phyloP scores from a whole-genome alignment of 2,113 vertebrate genomes.

The Paradoxurus hermaphroditus region DNA sequence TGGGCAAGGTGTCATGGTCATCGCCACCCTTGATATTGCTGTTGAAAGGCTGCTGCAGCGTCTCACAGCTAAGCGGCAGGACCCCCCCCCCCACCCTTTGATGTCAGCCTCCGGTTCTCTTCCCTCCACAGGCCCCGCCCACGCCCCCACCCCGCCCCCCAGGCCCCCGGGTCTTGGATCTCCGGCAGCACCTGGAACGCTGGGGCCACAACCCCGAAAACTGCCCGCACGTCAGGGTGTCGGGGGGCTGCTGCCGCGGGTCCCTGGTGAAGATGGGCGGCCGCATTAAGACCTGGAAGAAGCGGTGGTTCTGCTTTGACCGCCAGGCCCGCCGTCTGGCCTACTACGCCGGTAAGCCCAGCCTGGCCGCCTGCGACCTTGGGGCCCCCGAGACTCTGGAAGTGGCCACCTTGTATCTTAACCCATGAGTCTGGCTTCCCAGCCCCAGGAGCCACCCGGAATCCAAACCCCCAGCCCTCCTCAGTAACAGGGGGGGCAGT shows the following conservation, averaged over 20 bases:
- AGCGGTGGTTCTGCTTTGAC: slow-evolving; percentile 94
- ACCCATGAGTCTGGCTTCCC: background rate
- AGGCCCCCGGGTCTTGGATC: slow-evolving; percentile 81
- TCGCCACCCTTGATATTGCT: accelerated
- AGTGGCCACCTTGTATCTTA: background rate
- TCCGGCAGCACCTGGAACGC: slow-evolving; percentile 89
- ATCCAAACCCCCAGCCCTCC: background rate
- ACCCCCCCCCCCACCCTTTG: no score
- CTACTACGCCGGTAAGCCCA: slow-evolving; percentile 88
- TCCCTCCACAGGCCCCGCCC: slow-evolving; percentile 54
- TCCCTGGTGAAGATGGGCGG: slow-evolving; percentile 93
- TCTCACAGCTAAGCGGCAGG: background rate
- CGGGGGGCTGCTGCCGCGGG: slow-evolving; percentile 85
- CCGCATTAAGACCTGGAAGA: slow-evolving; percentile 94
- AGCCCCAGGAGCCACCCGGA: background rate
- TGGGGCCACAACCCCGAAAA: slow-evolving; percentile 87
- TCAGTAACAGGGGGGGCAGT: background rate
- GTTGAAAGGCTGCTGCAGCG: background rate
- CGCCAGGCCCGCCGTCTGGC: slow-evolving; percentile 88
- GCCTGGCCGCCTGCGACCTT: background rate
- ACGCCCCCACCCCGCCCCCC: slow-evolving; percentile 9
- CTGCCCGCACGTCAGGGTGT: slow-evolving; percentile 86
- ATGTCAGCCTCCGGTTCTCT: background rate
- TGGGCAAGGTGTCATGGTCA: background rate
- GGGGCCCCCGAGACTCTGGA: background rate